A percentile compares a stretch with the other conserved stretches of the same genome.
Evolutionary conservation across 1,140 invertebrate species (phyloP).

Genomic region (Caenorhabditis elegans): DNA sequence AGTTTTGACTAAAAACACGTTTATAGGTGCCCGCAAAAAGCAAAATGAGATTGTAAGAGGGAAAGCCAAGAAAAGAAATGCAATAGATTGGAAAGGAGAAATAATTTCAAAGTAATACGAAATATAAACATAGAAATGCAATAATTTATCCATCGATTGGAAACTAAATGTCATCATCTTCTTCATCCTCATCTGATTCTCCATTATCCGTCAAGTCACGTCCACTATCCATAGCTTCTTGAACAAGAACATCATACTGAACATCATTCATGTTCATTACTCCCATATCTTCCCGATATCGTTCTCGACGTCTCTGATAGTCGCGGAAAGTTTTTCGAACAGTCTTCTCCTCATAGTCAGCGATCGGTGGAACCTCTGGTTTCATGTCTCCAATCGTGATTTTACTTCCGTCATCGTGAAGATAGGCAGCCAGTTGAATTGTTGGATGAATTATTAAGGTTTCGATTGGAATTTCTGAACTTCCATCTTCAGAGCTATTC

Average conservation of each 20-base stretch:
- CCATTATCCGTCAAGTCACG: background rate
- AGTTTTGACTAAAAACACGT: too few species aligned
- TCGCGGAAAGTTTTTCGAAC: background rate
- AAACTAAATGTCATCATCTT: too few species aligned
- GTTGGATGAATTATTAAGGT: background rate
- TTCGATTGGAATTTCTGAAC: background rate
- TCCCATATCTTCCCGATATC: background rate
- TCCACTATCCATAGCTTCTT: background rate
- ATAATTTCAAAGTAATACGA: too few species aligned
- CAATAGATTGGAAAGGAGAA: too few species aligned
- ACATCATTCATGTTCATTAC: background rate
- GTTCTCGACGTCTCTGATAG: background rate
- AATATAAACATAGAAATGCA: background rate
- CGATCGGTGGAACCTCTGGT: background rate
- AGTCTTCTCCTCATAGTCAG: background rate
- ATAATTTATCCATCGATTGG: background rate
- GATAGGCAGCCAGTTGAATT: background rate
- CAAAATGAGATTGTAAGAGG: too few species aligned
- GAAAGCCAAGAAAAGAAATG: too few species aligned
- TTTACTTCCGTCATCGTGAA: background rate
- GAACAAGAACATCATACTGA: conserved; percentile 17
- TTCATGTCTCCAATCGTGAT: background rate
- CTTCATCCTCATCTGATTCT: background rate
- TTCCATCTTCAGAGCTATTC: background rate
- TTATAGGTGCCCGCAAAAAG: too few species aligned